Percentiles rank a stretch among this genome's conserved stretches.
Conservation (phyloP, 2,888 invertebrate genomes). For the Beris chalybata region DNA sequence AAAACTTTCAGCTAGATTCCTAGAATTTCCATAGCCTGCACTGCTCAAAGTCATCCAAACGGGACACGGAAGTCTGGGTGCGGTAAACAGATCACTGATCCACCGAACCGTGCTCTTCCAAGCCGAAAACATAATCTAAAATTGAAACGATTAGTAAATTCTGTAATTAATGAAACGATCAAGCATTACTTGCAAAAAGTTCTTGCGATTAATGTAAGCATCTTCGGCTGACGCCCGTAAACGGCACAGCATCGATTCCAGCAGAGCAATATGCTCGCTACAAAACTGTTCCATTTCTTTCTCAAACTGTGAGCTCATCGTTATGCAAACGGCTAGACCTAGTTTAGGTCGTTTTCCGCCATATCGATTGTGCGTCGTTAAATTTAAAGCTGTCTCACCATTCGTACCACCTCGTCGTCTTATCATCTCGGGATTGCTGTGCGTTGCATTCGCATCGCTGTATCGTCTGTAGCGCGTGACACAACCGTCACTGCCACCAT, state of each 20-base stretch:
- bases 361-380: conserved; percentile 23
- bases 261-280: conserved; percentile 76
- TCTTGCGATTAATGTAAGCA: conserved; percentile 61
- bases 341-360: conserved; percentile 59
- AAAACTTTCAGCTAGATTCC: conserved; percentile 57
- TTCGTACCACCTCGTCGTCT: conserved; percentile 38
- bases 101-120: conserved; percentile 57
- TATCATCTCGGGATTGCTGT: conserved; percentile 55
- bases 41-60: conserved; percentile 66
- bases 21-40: conserved; percentile 53
- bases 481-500: conserved; percentile 49
- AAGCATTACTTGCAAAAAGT: conserved; percentile 58
- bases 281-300: conserved; percentile 72
- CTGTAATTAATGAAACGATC: not conserved
- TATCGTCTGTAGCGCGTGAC: conserved; percentile 43
- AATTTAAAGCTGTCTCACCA: conserved; percentile 25
- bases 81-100: conserved; percentile 69
- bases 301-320: conserved; percentile 61
- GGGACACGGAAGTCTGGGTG: conserved; percentile 66
- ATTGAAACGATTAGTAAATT: conserved; percentile 6
- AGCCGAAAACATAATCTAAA: conserved; percentile 59
- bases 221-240: conserved; percentile 67
- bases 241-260: conserved; percentile 73
- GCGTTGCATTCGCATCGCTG: conserved; percentile 50
- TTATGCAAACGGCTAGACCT: conserved; percentile 68